Conservation (phyloP, 2,113 vertebrate genomes). For the Solenodon paradoxus region DNA sequence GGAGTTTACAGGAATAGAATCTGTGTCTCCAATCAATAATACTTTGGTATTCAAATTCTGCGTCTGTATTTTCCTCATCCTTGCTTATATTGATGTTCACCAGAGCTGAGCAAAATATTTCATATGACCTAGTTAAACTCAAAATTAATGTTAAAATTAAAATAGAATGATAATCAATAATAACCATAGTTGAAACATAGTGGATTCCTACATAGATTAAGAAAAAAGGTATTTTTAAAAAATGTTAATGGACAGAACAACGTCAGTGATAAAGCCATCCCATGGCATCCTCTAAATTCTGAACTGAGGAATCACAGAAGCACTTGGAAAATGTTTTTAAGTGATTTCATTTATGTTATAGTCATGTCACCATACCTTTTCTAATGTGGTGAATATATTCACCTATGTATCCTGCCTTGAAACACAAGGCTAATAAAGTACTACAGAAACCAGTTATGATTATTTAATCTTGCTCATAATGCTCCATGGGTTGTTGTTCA, state of each 20-base stretch:
- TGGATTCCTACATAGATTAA: background rate
- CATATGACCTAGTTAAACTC: background rate
- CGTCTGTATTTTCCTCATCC: background rate
- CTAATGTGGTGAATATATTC: background rate
- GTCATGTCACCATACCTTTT: conserved; percentile 5
- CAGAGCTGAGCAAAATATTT: background rate
- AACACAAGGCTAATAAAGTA: background rate
- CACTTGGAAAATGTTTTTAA: background rate
- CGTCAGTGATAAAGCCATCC: conserved; percentile 33
- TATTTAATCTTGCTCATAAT: background rate
- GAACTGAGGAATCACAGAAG: background rate
- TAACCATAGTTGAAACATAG: background rate
- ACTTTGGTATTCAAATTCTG: conserved; percentile 2
- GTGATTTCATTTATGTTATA: conserved; percentile 36
- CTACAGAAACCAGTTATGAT: background rate
- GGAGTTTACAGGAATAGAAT: background rate
- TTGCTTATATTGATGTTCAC: background rate
- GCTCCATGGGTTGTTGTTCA: conserved; percentile 31
- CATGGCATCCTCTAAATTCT: conserved; percentile 51
- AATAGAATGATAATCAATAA: background rate
- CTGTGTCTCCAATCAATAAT: background rate
- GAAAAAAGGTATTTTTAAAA: background rate
- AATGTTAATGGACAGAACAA: background rate
- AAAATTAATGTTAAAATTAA: conserved; percentile 28
- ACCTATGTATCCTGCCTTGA: background rate